Percentiles rank a stretch among this genome's conserved stretches.
phyloP scores from a whole-genome alignment of 2,113 vertebrate genomes.

The Rhynchomys soricoides region DNA sequence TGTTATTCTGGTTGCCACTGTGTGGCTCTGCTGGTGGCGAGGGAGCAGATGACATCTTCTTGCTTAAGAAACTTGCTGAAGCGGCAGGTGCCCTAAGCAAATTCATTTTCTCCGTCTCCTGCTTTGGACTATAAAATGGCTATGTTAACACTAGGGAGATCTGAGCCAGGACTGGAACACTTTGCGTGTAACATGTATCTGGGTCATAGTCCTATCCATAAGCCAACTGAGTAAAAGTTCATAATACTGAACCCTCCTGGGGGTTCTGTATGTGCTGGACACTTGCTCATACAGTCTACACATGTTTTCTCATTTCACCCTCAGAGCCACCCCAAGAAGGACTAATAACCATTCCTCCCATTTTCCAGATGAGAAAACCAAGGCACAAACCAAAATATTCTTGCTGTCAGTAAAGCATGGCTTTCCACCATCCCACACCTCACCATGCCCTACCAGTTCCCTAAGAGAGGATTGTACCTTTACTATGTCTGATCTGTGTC shows the following conservation, averaged over 20 bases:
- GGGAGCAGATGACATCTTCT: neutral
- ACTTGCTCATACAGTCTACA: neutral
- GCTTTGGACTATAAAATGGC: neutral
- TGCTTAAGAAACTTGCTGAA: neutral
- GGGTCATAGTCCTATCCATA: neutral
- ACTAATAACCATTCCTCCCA: neutral
- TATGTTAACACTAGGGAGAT: neutral
- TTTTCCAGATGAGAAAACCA: constrained; percentile 30
- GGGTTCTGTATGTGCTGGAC: neutral
- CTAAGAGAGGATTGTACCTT: neutral
- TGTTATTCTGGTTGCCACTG: neutral
- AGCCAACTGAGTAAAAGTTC: neutral
- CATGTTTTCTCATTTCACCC: constrained; percentile 15
- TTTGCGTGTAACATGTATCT: neutral
- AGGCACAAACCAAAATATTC: neutral
- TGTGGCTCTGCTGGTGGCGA: neutral
- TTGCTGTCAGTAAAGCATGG: neutral
- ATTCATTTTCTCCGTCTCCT: neutral
- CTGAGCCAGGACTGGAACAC: neutral
- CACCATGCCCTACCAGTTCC: neutral
- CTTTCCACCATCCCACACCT: neutral
- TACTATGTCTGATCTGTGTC: neutral
- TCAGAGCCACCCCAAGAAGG: neutral
- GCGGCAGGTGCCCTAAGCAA: neutral
- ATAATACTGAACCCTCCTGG: neutral